Evolutionary conservation across 35 echinoderm and acorn worm genomes (phyloP), one percentile per base, ranked within the genome.

Genomic region (Amphiura filiformis): DNA sequence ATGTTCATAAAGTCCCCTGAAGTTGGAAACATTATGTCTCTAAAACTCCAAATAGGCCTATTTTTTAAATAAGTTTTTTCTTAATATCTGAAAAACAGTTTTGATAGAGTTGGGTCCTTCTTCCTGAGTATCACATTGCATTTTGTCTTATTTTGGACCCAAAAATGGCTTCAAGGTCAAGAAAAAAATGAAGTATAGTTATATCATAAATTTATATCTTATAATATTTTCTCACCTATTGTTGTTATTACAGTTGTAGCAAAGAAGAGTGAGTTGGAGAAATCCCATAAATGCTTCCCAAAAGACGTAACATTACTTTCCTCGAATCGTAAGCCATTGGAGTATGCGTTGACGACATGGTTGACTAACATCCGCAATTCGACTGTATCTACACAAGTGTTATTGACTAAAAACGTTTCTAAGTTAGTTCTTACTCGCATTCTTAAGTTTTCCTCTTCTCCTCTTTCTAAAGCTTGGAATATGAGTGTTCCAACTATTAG

Each of bases 161-260:
- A n/a, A n/a, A n/a, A n/a, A n/a, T n/a, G n/a, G n/a, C n/a, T n/a
- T n/a, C n/a, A n/a, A n/a, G n/a, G n/a, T n/a, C n/a, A n/a, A n/a
- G n/a, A n/a, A n/a, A n/a, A n/a, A n/a, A n/a, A n/a, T n/a, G n/a
- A n/a, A n/a, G n/a, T n/a, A n/a, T n/a, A n/a, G n/a, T n/a, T n/a
- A n/a, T n/a, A n/a, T n/a, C 26, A 70, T 0, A 31, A 31, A 0
- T 70, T n/a, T n/a, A n/a, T n/a, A n/a, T 28, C 64, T 75, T 75
- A 28, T 23, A 5, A 26, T 22, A 32, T 2, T 75, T 47, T 49
- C 86, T 80, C 61, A 88, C 86, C 86, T 44, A 88, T 88, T 0
- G 86, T 88, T 76, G 86, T 88, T 34, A 88, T 80, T 4, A 88
- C 86, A 47, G 86, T 80, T 23, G 86, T 88, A 9, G 86, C 86